Conservation (phyloP, 2,888 invertebrate species). For the Chirona hameri region DNA sequence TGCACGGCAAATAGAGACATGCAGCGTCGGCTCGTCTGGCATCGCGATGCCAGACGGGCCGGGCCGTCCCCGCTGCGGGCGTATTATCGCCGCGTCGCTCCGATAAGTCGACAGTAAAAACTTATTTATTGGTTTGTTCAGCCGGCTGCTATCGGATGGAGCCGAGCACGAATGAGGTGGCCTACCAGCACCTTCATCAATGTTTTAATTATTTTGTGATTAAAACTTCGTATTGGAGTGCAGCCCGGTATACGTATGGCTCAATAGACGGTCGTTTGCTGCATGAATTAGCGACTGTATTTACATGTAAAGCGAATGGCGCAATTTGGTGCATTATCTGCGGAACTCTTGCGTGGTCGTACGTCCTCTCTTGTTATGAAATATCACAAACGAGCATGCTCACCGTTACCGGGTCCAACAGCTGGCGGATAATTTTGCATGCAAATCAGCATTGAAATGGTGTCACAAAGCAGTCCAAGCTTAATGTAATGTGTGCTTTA, state of each 20-base stretch:
- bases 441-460: background rate
- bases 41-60: background rate
- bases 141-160: background rate
- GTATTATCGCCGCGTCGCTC: background rate
- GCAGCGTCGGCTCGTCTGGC: background rate
- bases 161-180: background rate
- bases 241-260: background rate
- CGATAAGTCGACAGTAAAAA: conserved; percentile 2
- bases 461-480: no score
- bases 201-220: conserved; percentile 7
- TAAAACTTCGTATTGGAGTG: background rate
- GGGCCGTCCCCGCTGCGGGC: background rate
- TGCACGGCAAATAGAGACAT: background rate
- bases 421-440: no score
- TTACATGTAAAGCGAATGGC: background rate
- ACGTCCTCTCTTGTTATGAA: background rate
- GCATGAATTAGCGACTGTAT: background rate
- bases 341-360: background rate
- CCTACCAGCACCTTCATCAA: background rate
- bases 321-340: background rate
- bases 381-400: no score
- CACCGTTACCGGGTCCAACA: no score
- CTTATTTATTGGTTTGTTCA: conserved; percentile 7
- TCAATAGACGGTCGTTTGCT: background rate
- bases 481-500: no score